phyloP scores from a whole-genome alignment of 2,113 vertebrate genomes.

The Telmatochromis sp. region DNA sequence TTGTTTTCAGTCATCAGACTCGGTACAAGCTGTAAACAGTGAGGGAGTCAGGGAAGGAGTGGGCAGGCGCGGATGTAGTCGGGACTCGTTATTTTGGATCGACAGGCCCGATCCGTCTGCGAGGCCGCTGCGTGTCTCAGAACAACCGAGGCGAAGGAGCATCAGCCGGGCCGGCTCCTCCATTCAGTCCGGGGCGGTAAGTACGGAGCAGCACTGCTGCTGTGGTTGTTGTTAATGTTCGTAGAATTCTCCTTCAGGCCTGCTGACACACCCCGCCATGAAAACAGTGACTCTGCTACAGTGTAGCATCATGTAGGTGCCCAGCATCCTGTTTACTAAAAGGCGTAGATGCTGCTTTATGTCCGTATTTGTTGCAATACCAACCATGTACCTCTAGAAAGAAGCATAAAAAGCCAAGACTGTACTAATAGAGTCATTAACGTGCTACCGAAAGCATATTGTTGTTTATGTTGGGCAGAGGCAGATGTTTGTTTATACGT shows the following conservation, averaged over 20 bases:
- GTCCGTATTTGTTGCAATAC: neutral
- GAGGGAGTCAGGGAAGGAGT: neutral
- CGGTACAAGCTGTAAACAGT: neutral
- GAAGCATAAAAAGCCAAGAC: neutral
- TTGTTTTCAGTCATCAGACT: fast-evolving
- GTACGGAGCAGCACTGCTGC: neutral
- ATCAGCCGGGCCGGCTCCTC: neutral
- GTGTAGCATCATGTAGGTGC: neutral
- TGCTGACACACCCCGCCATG: neutral
- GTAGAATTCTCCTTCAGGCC: neutral
- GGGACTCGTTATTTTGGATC: neutral
- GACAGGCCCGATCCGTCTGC: neutral
- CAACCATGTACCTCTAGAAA: neutral
- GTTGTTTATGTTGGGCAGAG: neutral
- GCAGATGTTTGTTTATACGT: neutral
- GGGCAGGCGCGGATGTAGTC: neutral
- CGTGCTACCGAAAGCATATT: neutral
- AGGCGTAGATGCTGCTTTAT: neutral
- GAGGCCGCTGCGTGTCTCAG: neutral
- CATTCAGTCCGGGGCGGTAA: neutral
- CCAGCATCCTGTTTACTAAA: neutral
- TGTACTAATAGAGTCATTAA: neutral
- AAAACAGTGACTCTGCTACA: neutral
- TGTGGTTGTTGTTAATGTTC: neutral
- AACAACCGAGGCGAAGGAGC: neutral